Percentiles rank a stretch among this genome's conserved stretches.
These are phyloP conservation scores for Gadopsis marmoratus DNA, from an alignment of 2,797 vertebrate species.

Conservation along the genomic window DNA sequence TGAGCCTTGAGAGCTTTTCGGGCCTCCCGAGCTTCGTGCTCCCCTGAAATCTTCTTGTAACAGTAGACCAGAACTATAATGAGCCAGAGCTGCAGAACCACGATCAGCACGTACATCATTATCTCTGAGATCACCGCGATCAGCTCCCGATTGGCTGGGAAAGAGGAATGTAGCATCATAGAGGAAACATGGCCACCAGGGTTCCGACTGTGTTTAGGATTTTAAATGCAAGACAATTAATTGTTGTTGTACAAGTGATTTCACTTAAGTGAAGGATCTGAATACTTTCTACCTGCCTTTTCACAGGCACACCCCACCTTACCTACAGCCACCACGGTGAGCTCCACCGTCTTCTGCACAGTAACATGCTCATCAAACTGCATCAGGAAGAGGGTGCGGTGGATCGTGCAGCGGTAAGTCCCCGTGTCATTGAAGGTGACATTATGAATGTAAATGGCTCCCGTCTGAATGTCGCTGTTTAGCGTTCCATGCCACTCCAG, in stretches of 20 bases:
- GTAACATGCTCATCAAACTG: slow-evolving; percentile 70
- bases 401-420: slow-evolving; percentile 87
- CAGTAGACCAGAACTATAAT: slow-evolving; percentile 91
- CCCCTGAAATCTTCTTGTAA: slow-evolving; percentile 90
- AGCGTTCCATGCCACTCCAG: slow-evolving; percentile 88
- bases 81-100: slow-evolving; percentile 92
- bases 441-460: slow-evolving; percentile 86
- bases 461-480: slow-evolving; percentile 86
- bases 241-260: not conserved
- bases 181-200: not conserved
- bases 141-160: slow-evolving; percentile 87
- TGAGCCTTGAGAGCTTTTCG: slow-evolving; percentile 73
- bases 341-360: slow-evolving; percentile 87
- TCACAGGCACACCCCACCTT: slow-evolving; percentile 31
- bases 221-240: not conserved
- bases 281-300: not conserved
- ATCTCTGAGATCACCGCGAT: slow-evolving; percentile 90
- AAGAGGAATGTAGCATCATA: slow-evolving; percentile 8
- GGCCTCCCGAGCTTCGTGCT: slow-evolving; percentile 84
- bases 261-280: no score
- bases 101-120: slow-evolving; percentile 93
- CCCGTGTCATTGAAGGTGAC: slow-evolving; percentile 89
- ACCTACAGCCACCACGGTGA: slow-evolving; percentile 89
- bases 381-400: slow-evolving; percentile 84
- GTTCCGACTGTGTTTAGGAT: not conserved